Base-by-base conservation (phyloP, 2,113 vertebrate species). In the Madoqua kirkii region DNA sequence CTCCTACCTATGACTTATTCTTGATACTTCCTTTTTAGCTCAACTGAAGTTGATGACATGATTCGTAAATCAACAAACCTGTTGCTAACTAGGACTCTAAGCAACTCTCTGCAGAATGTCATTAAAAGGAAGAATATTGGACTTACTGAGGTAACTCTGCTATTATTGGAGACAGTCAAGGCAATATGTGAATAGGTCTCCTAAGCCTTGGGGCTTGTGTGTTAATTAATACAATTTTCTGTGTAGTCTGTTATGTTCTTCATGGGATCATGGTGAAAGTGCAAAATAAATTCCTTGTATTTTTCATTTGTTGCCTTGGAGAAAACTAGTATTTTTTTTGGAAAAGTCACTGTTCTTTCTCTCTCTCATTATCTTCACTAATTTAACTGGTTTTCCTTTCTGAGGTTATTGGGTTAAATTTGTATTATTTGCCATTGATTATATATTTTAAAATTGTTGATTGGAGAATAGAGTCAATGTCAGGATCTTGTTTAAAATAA, bases 31-130 rank as follows among this genome's bases (percentile, higher is more conserved):
- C 76, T 82, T 95, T 82, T 3, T 98, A 99, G 99, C 96, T 99
- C 99, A 90, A 99, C 99, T 0, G 99, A 99, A 98, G 98, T 99
- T 0, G 99, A 99, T 11, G 99, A 99, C 95, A 99, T 99, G 99
- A 99, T 99, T 96, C 98, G 99, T 87, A 99, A 99, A 98, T 99
- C 99, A 3, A 99, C 99, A 0, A 99, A 99, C 40, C 98, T 99
- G 93, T 98, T 99, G 97, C 98, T 99, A 98, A 99, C 99, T 87
- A 98, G 99, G 71, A 99, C 99, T 0, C 99, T 99, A 90, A 99
- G 99, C 99, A 99, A 99, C 99, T 99, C 99, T 93, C 98, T 99
- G 89, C 99, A 99, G 98, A 99, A 99, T 1, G 99, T 99, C 98
- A 99, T 99, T 94, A 99, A 99, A 98, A 99, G 99, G 98, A 99